Evolutionary conservation across 2,797 vertebrate species (phyloP).

Genomic region (Melanotaenia trifasciata): DNA sequence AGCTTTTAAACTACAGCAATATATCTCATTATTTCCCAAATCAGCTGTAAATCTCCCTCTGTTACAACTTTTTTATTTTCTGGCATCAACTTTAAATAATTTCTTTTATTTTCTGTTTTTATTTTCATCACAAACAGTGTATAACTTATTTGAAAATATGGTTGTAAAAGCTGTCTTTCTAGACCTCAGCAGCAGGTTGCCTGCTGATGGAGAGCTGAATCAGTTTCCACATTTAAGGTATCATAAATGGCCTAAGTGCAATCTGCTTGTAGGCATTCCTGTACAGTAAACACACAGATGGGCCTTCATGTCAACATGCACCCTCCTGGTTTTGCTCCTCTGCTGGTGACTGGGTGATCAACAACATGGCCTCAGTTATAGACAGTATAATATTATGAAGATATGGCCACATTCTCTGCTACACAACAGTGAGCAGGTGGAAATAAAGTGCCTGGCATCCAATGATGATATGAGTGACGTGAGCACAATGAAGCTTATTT

Average conservation of each 20-base stretch:
- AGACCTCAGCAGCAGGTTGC: slow-evolving; percentile 37
- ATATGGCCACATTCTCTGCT: slow-evolving; percentile 64
- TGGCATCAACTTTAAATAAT: neutral
- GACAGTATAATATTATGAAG: slow-evolving; percentile 59
- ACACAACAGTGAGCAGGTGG: slow-evolving; percentile 56
- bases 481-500: slow-evolving; percentile 74
- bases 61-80: neutral
- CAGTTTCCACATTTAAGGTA: slow-evolving; percentile 51
- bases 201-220: slow-evolving; percentile 31
- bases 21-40: neutral
- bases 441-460: slow-evolving; percentile 52
- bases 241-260: slow-evolving; percentile 64
- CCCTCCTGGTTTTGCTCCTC: slow-evolving; percentile 41
- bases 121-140: neutral
- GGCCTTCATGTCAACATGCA: slow-evolving; percentile 34
- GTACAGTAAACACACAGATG: slow-evolving; percentile 60
- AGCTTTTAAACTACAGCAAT: neutral
- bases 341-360: slow-evolving; percentile 37
- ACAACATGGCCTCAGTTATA: slow-evolving; percentile 26
- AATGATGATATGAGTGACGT: slow-evolving; percentile 56
- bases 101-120: neutral
- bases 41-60: neutral
- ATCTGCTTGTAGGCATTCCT: slow-evolving; percentile 59
- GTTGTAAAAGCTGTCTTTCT: slow-evolving; percentile 12
- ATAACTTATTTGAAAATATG: neutral